Base-by-base conservation (phyloP, 2,113 vertebrate species). In the Mus spicilegus region DNA sequence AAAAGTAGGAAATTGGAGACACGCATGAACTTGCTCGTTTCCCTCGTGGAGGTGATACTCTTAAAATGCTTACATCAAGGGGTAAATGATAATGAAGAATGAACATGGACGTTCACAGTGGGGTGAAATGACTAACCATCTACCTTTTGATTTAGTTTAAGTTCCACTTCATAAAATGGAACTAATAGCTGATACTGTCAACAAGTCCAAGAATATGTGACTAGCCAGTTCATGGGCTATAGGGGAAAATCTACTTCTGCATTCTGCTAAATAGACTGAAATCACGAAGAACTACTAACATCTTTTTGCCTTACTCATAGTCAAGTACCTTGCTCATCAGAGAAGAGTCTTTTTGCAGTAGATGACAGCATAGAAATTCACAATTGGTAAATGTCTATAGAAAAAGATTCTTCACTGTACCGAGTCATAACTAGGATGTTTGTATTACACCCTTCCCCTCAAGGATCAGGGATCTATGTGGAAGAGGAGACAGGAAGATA, bases 1-100 rank as follows among this genome's bases (percentile, higher is more conserved):
- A 69, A 49, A 75, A 33, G 16, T 61, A 4, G 13, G 5, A 36
- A 92, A 42, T 1, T 73, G 30, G 17, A 77, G 80, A 39, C 22
- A 4, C 39, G 13, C 76, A 1, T 5, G 42, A n/a, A 36, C 76
- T 3, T 78, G 30, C 0, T 39, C n/a, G 0, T 80, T 84, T 14
- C 0, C 2, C 3, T 39, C 12, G 16, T 1, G 12, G 9, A 69
- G 6, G 6, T 5, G 14, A 20, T 56, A 3, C 26, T 70, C 5
- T 89, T 75, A 85, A 9, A 4, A 84, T 76, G 2, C 8, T 65
- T 87, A 81, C 2, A 9, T 72, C 28, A 91, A 89, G 42, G 0
- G 51, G 28, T 42, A 19, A 75, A 65, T 7, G 1, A n/a, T 2
- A 82, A 56, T 13, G 26, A 24, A 2, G 69, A 42, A 63, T 46